Evolutionary conservation across 1,140 invertebrate species (phyloP).

Genomic region (Orussus abietinus): DNA sequence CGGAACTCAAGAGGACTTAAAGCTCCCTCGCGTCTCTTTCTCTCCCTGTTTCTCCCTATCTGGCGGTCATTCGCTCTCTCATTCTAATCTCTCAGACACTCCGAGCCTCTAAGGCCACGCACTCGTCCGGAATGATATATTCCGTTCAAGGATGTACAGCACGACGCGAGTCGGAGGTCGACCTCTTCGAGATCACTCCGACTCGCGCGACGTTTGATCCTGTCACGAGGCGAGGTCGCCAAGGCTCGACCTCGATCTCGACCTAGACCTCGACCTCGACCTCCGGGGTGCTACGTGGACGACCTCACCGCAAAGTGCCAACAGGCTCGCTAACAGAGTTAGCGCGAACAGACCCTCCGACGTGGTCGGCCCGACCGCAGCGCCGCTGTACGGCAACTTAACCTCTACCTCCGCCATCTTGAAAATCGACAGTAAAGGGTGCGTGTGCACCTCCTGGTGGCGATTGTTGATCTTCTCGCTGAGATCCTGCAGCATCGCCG

Average conservation of each 20-base stretch:
- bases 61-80: too few species aligned
- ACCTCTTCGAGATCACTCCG: too few species aligned
- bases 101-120: too few species aligned
- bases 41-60: too few species aligned
- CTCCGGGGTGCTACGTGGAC: conserved; percentile 9
- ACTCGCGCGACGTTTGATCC: conserved; percentile 10
- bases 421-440: conserved; percentile 81
- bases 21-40: too few species aligned
- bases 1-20: too few species aligned
- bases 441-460: conserved; percentile 77
- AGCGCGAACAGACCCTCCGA: conserved; percentile 19
- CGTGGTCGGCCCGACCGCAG: conserved; percentile 16
- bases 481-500: conserved; percentile 71
- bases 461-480: conserved; percentile 80
- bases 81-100: too few species aligned
- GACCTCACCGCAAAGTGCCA: too few species aligned
- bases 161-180: too few species aligned
- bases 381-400: conserved; percentile 44
- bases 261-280: conserved; percentile 11
- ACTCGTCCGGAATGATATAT: too few species aligned
- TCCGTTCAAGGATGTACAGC: too few species aligned
- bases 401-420: conserved; percentile 89
- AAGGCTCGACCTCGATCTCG: conserved; percentile 20
- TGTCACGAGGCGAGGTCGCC: conserved; percentile 35
- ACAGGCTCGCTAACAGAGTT: conserved; percentile 27